Evolutionary conservation across 1,140 invertebrate species (phyloP).

Genomic region (Leptopilina boulardi): DNA sequence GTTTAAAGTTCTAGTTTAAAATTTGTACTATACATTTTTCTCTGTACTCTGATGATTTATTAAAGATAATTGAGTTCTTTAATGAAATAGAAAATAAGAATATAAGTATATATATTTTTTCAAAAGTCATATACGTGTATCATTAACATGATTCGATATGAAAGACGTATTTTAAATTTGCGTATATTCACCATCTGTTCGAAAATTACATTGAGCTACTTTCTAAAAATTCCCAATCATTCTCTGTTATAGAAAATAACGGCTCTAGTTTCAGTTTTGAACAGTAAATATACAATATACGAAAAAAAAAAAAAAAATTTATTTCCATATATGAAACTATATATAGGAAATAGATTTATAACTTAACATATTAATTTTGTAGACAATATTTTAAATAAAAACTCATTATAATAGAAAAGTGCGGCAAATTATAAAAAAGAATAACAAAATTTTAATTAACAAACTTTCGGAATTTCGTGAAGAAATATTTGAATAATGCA

Average conservation of each 20-base stretch:
- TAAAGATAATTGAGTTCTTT: no score
- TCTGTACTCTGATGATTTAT: no score
- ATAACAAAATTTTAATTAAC: neutral
- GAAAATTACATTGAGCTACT: constrained; percentile 18
- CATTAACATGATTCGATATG: neutral
- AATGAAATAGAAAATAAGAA: no score
- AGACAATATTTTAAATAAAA: no score
- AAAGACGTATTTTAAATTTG: neutral
- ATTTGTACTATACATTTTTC: no score
- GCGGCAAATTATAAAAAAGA: neutral
- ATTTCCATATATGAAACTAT: neutral
- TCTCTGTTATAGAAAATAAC: neutral
- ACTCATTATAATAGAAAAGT: neutral
- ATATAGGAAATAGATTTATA: no score
- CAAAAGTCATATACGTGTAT: neutral
- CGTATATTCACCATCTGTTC: neutral
- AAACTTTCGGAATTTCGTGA: neutral
- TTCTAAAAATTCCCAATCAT: neutral
- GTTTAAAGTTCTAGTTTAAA: no score
- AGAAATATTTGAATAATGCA: neutral
- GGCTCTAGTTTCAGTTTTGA: neutral
- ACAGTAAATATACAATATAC: neutral
- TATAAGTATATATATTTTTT: neutral
- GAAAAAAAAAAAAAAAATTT: neutral
- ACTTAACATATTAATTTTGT: no score